Evolutionary conservation across 2,113 vertebrate genomes (phyloP), one percentile per base, ranked within the genome.

Genomic region (Dissostichus mawsoni): DNA sequence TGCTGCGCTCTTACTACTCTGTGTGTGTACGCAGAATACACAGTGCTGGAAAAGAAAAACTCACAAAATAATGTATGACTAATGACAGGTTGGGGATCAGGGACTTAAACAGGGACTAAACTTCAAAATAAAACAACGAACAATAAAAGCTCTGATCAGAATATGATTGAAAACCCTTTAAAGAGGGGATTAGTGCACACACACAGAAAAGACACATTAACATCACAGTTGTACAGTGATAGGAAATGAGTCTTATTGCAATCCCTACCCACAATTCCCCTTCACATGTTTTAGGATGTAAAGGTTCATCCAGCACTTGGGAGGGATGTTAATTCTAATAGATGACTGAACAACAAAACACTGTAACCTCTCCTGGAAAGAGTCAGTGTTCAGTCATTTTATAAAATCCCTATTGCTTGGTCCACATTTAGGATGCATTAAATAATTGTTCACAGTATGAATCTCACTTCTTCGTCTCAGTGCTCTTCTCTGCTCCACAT

Each of bases 1-100:
- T 56, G 71, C 80, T 74, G 75, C 81, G 78, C 72, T 82, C 76
- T 53, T 75, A 76, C 84, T 65, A 73, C 63, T 68, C 58, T 74
- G 44, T 76, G 64, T 74, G 44, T 74, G 64, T 41, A 11, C 45
- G 52, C 52, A 51, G 47, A 66, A 33, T 47, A 50, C 45, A 74
- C 57, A 36, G 5, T 16, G 29, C 25, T 47, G 23, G 1, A 70
- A 78, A 61, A 66, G 8, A 41, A 67, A 23, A 84, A 64, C 41
- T 71, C 56, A 72, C 17, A 45, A 53, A 69, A 18, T 17, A 44
- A 13, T 62, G 20, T 8, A 23, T 11, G 41, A 72, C 55, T 9
- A 9, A 10, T 41, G 55, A 56, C 69, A 76, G 56, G 50, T 2
- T 13, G 6, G 2, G 50, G n/a, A 63, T 70, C 52, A 73, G 13